Conservation (phyloP, 2,113 vertebrate species). For the Passer domesticus region DNA sequence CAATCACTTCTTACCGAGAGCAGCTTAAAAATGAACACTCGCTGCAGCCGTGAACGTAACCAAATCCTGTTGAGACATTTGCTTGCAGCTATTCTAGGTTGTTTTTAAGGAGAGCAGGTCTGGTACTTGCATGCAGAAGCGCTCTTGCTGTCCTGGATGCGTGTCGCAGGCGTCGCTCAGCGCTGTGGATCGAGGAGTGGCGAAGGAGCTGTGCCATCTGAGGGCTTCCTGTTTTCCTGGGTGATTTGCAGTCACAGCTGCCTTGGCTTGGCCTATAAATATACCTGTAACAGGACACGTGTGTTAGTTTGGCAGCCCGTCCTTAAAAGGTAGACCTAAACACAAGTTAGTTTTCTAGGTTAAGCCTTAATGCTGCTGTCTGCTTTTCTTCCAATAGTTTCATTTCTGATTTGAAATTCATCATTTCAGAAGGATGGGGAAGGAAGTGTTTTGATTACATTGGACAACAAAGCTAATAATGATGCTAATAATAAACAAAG, state of each 20-base stretch:
- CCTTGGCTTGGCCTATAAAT: neutral
- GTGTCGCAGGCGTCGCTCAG: neutral
- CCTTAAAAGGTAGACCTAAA: neutral
- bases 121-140: neutral
- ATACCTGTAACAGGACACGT: neutral
- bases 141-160: neutral
- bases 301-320: neutral
- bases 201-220: neutral
- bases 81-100: neutral
- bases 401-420: neutral
- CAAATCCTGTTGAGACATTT: neutral
- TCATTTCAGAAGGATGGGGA: neutral
- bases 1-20: neutral
- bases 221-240: neutral
- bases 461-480: neutral
- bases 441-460: neutral
- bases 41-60: accelerated
- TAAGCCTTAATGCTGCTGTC: neutral
- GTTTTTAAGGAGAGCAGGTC: neutral
- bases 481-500: neutral
- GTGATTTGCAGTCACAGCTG: neutral
- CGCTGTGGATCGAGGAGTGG: neutral
- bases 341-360: neutral
- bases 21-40: accelerated
- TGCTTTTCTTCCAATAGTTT: neutral